Conservation (phyloP, 2,113 vertebrate species). For the Pristiophorus japonicus region DNA sequence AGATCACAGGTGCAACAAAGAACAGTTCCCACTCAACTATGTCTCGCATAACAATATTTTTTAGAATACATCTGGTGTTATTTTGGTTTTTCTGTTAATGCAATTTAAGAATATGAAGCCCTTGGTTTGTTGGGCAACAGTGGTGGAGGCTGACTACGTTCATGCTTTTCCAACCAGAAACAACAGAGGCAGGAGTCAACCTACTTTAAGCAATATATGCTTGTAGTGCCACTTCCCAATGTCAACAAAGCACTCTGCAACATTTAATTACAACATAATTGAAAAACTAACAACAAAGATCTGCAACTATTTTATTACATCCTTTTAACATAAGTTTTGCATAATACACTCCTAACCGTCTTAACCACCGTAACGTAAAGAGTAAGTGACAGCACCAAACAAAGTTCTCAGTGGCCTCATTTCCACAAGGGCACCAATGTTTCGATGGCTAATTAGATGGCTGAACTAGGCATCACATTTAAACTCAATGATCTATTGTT, state of each 20-base stretch:
- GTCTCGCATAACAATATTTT: not conserved
- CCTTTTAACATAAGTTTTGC: not conserved
- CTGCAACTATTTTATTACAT: not conserved
- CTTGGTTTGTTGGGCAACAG: not conserved
- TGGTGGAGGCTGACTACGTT: not conserved
- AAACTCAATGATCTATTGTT: not conserved
- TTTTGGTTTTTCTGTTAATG: not conserved
- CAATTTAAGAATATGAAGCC: not conserved
- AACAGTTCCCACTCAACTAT: not conserved
- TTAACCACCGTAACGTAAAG: not conserved
- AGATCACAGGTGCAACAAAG: not conserved
- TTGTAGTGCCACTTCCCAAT: not conserved
- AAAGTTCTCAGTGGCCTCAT: not conserved
- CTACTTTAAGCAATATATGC: not conserved
- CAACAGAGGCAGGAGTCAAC: not conserved
- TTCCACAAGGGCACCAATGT: not conserved
- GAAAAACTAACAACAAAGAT: not conserved
- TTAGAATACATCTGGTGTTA: not conserved
- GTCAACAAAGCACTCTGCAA: not conserved
- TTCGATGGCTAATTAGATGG: not conserved
- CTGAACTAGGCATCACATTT: not conserved
- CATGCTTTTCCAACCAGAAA: not conserved
- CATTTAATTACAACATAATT: not conserved
- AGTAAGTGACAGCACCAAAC: not conserved
- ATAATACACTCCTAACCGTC: not conserved